These are phyloP conservation scores for Lepidonotus clava DNA, from an alignment of 2,888 invertebrate genomes.

Conservation along the genomic window DNA sequence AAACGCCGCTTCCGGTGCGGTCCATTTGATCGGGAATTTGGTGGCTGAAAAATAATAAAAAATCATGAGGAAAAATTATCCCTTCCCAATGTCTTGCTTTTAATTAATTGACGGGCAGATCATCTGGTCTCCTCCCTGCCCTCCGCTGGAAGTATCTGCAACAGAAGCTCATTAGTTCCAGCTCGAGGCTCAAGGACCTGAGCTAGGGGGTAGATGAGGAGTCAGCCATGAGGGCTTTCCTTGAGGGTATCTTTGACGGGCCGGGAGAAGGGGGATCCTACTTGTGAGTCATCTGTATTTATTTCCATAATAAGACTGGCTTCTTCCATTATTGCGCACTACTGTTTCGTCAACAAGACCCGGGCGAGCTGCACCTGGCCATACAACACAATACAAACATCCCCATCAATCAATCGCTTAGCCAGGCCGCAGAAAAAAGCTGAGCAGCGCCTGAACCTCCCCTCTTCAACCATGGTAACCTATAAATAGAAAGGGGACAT, in stretches of 20 bases:
- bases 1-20: constrained; percentile 97
- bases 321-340: constrained; percentile 26
- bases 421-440: too few species aligned
- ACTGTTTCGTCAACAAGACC: constrained; percentile 22
- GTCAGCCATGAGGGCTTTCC: constrained; percentile 8
- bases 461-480: neutral
- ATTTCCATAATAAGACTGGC: constrained; percentile 46
- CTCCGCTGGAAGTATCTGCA: neutral
- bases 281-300: constrained; percentile 41
- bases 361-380: neutral
- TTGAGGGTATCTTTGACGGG: neutral
- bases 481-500: neutral
- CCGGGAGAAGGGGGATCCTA: neutral
- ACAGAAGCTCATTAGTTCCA: constrained; percentile 19
- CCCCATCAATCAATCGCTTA: neutral
- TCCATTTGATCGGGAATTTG: constrained; percentile 99
- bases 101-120: neutral
- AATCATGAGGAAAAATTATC: too few species aligned
- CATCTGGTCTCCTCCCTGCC: neutral
- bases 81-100: neutral
- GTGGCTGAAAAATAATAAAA: constrained; percentile 83
- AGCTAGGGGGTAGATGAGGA: neutral
- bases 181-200: neutral
- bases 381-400: constrained; percentile 12
- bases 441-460: neutral